A percentile compares a stretch with the other conserved stretches of the same genome.
phyloP scores from a whole-genome alignment of 2,113 vertebrate genomes.

The Phocoena phocoena region DNA sequence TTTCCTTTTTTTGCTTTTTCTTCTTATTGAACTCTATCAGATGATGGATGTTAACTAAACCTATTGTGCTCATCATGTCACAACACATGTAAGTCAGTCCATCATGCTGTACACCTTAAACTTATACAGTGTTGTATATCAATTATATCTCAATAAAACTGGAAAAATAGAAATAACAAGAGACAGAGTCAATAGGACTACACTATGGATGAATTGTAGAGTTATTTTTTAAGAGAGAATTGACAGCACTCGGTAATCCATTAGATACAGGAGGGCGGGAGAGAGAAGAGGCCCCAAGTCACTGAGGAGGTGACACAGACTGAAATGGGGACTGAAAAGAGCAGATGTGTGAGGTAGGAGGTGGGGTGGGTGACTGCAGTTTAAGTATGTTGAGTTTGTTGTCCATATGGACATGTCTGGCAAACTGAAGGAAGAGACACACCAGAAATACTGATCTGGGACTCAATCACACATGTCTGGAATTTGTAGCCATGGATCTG shows the following conservation, averaged over 20 bases:
- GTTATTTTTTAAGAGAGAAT: neutral
- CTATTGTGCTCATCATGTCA: neutral
- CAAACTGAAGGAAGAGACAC: neutral
- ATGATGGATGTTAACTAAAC: neutral
- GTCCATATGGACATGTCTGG: neutral
- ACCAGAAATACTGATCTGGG: neutral
- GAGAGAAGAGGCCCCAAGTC: neutral
- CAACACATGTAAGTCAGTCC: neutral
- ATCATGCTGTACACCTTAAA: neutral
- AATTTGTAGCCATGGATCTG: neutral
- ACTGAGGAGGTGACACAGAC: neutral
- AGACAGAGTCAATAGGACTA: neutral
- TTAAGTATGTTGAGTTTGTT: neutral
- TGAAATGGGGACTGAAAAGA: neutral
- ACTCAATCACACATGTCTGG: neutral
- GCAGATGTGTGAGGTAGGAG: neutral
- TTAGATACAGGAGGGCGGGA: neutral
- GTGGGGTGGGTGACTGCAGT: neutral
- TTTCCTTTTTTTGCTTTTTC: neutral
- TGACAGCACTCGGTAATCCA: neutral
- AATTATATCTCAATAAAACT: neutral
- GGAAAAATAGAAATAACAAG: neutral
- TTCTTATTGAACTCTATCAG: neutral
- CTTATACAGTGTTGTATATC: neutral
- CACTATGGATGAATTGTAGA: neutral